These are phyloP conservation scores for Tenthredo distinguenda DNA, from an alignment of 2,888 invertebrate genomes.

Conservation along the genomic window DNA sequence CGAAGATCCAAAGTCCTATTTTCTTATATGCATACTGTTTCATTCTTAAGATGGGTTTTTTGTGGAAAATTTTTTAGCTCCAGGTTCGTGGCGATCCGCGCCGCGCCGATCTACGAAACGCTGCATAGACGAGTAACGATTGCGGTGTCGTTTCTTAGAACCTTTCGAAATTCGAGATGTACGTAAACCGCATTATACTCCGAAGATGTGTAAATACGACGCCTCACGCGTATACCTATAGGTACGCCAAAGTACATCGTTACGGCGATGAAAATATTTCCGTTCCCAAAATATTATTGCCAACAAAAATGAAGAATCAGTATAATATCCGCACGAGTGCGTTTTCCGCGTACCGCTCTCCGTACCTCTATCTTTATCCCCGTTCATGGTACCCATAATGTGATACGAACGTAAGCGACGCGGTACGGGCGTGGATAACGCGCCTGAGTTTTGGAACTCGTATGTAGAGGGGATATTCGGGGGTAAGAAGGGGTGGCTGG, in stretches of 20 bases:
- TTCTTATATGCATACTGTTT: not conserved
- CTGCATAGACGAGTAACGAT: not conserved
- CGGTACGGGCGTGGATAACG: conserved; percentile 4
- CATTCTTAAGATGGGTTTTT: not conserved
- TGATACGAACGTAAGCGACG: conserved; percentile 19
- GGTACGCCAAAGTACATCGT: not conserved
- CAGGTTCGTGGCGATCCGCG: not conserved
- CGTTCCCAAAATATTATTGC: not conserved
- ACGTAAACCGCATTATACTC: not conserved
- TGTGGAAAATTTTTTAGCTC: not conserved
- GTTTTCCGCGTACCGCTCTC: not conserved
- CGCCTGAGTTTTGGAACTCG: conserved; percentile 54
- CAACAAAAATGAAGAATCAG: not conserved
- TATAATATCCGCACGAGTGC: conserved; percentile 20
- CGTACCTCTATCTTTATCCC: not conserved
- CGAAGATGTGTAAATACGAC: not conserved
- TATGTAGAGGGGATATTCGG: conserved; percentile 45
- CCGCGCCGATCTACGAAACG: not conserved
- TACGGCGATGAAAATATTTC: conserved; percentile 9
- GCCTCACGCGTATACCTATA: not conserved
- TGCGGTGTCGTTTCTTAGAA: not conserved
- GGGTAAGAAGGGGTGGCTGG: conserved; percentile 53
- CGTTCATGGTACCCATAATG: not conserved
- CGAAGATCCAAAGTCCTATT: not conserved
- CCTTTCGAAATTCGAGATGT: not conserved